phyloP scores from a whole-genome alignment of 2,888 invertebrate species.

The Spisula solida region DNA sequence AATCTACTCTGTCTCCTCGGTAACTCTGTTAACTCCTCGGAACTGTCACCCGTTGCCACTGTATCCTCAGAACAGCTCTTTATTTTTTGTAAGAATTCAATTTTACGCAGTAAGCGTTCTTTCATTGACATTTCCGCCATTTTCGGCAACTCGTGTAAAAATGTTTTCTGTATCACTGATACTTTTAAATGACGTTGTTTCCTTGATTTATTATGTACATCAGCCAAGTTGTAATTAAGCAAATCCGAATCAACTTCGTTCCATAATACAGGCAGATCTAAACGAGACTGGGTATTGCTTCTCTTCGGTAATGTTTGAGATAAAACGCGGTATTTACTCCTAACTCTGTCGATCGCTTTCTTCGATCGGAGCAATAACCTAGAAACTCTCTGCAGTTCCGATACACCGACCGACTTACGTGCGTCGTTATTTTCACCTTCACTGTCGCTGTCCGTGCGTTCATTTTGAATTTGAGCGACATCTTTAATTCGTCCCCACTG shows the following conservation, averaged over 20 bases:
- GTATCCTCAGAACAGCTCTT: slow-evolving; percentile 1
- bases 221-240: slow-evolving; percentile 58
- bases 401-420: slow-evolving; percentile 32
- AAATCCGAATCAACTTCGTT: slow-evolving; percentile 30
- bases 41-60: not conserved
- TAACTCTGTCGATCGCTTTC: slow-evolving; percentile 41
- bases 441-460: slow-evolving; percentile 20
- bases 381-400: slow-evolving; percentile 52
- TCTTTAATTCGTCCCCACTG: slow-evolving; percentile 64
- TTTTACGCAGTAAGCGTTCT: slow-evolving; percentile 49
- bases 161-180: slow-evolving; percentile 59
- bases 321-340: slow-evolving; percentile 35
- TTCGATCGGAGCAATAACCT: slow-evolving; percentile 58
- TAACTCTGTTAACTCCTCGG: not conserved
- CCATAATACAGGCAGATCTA: slow-evolving; percentile 34
- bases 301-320: slow-evolving; percentile 21
- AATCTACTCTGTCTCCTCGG: slow-evolving; percentile 51
- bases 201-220: slow-evolving; percentile 48
- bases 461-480: slow-evolving; percentile 57
- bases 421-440: not conserved
- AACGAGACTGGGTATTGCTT: slow-evolving; percentile 10
- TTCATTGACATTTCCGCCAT: slow-evolving; percentile 55
- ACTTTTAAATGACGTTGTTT: slow-evolving; percentile 57
- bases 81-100: slow-evolving; percentile 58
- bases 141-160: slow-evolving; percentile 57